phyloP scores from a whole-genome alignment of 30 jellyfish, hydroid and myxozoan species.

The Aurelia sp. region DNA sequence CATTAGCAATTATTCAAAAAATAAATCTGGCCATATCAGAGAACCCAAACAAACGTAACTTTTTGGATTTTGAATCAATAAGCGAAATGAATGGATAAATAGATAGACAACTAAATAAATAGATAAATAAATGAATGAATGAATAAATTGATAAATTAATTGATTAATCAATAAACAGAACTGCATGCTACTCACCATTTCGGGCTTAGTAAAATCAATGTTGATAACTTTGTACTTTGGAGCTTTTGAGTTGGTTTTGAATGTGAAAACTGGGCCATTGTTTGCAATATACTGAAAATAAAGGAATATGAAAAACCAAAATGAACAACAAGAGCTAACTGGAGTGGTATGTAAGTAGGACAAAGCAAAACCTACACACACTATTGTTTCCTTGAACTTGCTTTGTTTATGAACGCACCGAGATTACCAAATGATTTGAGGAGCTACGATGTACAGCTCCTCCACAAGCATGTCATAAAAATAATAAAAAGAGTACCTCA shows the following conservation, averaged over 20 bases:
- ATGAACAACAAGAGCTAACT: neutral
- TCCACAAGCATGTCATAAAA: no score
- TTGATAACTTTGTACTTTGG: slow-evolving; percentile 84
- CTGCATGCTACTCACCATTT: slow-evolving; percentile 57
- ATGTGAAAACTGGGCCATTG: slow-evolving; percentile 77
- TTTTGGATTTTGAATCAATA: no score
- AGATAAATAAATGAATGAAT: neutral
- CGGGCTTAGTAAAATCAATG: slow-evolving; percentile 64
- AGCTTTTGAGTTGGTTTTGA: slow-evolving; percentile 83
- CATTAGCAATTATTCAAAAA: no score
- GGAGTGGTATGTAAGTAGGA: no score
- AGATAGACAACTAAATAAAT: neutral
- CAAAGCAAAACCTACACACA: neutral
- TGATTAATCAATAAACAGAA: neutral
- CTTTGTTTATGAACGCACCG: neutral
- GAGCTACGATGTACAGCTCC: no score
- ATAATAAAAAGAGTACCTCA: slow-evolving; percentile 49
- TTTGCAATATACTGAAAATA: slow-evolving; percentile 79
- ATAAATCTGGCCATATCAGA: no score
- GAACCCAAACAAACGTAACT: no score
- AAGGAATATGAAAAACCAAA: neutral
- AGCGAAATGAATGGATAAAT: no score
- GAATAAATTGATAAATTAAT: neutral
- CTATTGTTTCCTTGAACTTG: neutral
- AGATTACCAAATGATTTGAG: neutral